Percentiles rank a stretch among this genome's conserved stretches.
These are phyloP conservation scores for Yponomeuta malinellus DNA, from an alignment of 2,888 invertebrate genomes.

Conservation along the genomic window DNA sequence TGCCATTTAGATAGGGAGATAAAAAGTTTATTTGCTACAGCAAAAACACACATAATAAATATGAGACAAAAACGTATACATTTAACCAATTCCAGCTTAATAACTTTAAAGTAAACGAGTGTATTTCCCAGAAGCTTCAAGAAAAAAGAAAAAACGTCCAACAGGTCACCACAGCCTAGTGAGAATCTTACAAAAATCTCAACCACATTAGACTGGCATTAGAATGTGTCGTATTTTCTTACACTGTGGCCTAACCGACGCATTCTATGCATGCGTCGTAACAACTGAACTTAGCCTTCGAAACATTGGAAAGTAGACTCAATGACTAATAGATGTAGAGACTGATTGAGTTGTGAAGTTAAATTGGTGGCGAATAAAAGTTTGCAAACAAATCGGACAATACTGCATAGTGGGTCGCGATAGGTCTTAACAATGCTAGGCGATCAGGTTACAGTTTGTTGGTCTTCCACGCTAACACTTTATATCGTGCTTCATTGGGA, in stretches of 20 bases:
- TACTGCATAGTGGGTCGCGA: conserved; percentile 35
- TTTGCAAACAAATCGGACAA: conserved; percentile 55
- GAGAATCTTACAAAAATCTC: not conserved
- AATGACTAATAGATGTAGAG: not conserved
- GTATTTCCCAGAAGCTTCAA: not conserved
- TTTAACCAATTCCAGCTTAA: too few relatives aligned
- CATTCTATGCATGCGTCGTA: not conserved
- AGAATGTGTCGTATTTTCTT: not conserved
- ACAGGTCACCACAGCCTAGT: not conserved
- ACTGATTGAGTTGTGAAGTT: not conserved
- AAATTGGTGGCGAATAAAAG: conserved; percentile 23
- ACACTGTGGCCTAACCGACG: not conserved
- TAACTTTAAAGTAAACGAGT: too few relatives aligned
- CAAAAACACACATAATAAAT: too few relatives aligned
- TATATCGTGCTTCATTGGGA: not conserved
- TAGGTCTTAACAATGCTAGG: conserved; percentile 29
- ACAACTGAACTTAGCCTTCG: not conserved
- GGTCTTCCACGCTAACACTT: conserved; percentile 18
- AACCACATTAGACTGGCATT: not conserved
- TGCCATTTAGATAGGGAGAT: too few relatives aligned
- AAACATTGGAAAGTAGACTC: conserved; percentile 2
- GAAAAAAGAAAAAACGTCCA: not conserved
- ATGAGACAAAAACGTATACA: too few relatives aligned
- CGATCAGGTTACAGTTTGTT: conserved; percentile 26
- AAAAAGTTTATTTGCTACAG: too few relatives aligned